Evolutionary conservation across 2,797 vertebrate genomes (phyloP), one percentile per base, ranked within the genome.

Genomic region (Poecilia gillii): DNA sequence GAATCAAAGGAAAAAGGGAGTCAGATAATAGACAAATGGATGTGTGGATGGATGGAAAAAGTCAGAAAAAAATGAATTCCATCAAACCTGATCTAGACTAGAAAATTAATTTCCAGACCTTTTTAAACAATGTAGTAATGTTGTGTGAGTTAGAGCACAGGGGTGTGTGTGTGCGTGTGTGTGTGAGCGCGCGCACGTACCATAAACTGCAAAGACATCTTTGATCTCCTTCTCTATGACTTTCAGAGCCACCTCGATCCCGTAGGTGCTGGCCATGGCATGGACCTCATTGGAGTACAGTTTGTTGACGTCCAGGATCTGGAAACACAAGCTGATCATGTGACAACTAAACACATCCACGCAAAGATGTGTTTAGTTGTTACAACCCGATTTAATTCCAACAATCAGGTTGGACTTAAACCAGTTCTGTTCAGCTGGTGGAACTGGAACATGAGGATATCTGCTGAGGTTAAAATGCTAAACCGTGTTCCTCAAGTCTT

Each of bases 161-260:
- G 33, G 2, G 18, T 23, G 46, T 8, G 11, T 59, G n/a, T 6
- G 55, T 13, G 53, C 4, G n/a, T 59, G n/a, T 59, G 55, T 13
- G 55, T 14, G 55, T 28, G 13, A 0, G 18, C 6, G 13, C 6
- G 5, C 47, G 20, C 9, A 1, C 4, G 84, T 96, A 99, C 99
- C 99, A 1, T 99, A 99, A 49, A 99, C 99, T 0, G 97, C 98
- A 89, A 99, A 99, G 47, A 99, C 99, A 16, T 99, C 97, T 92
- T 97, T 99, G 89, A 99, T 99, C 93, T 99, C 99, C 92, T 97
- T 99, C 92, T 99, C 97, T 1, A 99, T 97, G 85, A 97, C 98
- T 7, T 96, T 96, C 72, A 99, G 91, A 1, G 96, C 99, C 13
- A 98, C 97, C 91, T 99, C 99, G 0, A 99, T 98, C 59, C 99